These are phyloP conservation scores for Ceriagrion tenellum DNA, from an alignment of 2,888 invertebrate genomes.

Conservation along the genomic window DNA sequence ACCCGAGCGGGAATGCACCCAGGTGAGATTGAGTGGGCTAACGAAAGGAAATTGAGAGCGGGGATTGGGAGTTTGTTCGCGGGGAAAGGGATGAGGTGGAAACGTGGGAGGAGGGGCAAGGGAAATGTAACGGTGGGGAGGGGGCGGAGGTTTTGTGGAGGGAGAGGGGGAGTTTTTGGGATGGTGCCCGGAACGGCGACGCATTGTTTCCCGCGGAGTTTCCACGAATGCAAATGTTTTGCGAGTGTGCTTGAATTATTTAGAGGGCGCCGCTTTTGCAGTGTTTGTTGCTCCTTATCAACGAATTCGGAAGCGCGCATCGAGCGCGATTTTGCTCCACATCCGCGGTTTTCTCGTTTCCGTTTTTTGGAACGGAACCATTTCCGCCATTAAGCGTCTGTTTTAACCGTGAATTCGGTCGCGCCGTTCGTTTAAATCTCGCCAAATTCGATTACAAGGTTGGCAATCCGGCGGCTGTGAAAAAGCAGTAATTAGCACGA, in stretches of 20 bases:
- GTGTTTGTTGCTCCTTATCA: conserved; percentile 35
- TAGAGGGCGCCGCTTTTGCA: conserved; percentile 5
- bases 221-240: conserved; percentile 34
- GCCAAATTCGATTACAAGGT: background rate
- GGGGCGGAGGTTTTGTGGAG: too few relatives aligned
- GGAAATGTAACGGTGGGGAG: too few relatives aligned
- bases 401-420: background rate
- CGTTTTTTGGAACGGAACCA: background rate
- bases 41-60: background rate
- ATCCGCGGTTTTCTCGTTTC: background rate
- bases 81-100: too few relatives aligned
- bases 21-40: background rate
- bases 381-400: background rate
- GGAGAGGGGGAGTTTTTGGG: background rate
- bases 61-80: background rate
- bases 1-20: background rate
- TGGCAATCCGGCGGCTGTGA: background rate
- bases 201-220: conserved; percentile 28
- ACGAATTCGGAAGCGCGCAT: background rate
- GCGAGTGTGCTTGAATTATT: background rate
- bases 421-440: background rate
- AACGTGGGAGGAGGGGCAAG: too few relatives aligned
- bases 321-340: background rate
- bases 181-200: background rate
- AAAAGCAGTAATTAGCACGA: background rate